These are phyloP conservation scores for Sphaerodactylus townsendi DNA, from an alignment of 2,113 vertebrate species.

Conservation along the genomic window DNA sequence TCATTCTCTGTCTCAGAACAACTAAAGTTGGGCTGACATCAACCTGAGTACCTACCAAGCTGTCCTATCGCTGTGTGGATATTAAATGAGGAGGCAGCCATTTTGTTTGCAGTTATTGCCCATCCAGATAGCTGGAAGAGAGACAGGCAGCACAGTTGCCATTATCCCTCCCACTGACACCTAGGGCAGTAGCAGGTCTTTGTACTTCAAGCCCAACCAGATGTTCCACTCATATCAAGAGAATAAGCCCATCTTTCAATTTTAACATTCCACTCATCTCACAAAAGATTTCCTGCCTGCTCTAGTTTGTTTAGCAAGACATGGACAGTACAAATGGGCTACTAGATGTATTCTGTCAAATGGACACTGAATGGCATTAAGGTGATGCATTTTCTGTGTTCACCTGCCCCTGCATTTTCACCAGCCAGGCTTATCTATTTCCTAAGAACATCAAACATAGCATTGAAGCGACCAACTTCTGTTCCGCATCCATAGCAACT, in stretches of 20 bases:
- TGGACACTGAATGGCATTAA: accelerated
- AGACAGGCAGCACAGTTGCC: accelerated
- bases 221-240: background rate
- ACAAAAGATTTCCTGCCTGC: background rate
- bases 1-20: background rate
- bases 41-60: background rate
- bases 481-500: slow-evolving; percentile 63
- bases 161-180: accelerated
- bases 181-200: background rate
- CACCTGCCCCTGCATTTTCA: background rate
- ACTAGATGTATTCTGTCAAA: background rate
- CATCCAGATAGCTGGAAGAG: background rate
- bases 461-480: slow-evolving; percentile 55
- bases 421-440: background rate
- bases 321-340: background rate
- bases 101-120: background rate
- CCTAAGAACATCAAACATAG: accelerated
- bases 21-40: background rate
- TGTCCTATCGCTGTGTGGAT: background rate
- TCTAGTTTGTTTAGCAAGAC: background rate
- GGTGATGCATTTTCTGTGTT: background rate
- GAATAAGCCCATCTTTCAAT: accelerated
- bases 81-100: background rate
- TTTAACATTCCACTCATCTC: too few species aligned
- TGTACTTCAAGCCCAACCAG: accelerated